Evolutionary conservation across 2,113 vertebrate genomes (phyloP), one percentile per base, ranked within the genome.

Genomic region (Montifringilla adamsi): DNA sequence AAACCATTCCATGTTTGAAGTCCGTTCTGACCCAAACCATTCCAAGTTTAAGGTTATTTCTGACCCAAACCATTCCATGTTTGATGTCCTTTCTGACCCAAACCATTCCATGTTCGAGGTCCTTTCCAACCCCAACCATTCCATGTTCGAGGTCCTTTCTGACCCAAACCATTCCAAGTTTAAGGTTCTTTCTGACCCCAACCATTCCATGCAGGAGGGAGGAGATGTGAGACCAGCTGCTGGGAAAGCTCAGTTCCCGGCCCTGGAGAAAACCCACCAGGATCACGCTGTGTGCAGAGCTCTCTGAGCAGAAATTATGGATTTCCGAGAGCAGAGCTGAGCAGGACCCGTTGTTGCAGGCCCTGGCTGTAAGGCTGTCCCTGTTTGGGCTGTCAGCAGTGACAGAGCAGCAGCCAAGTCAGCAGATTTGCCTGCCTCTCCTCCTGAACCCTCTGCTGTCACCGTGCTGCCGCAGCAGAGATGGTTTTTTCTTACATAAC

Each of bases 391-490:
- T 43, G 52, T 87, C 84, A 44, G 93, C 23, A 28, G 81, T 39
- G 74, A 66, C 70, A 58, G 74, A 60, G 41, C 49, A 96, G 66
- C 43, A 94, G 95, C 90, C 62, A 39, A 91, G 77, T 63, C 81
- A 94, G 94, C 95, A 96, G 82, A 77, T 95, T 59, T 72, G 53
- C 73, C 92, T 67, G 84, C 81, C 92, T 56, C 28, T 87, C 7
- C 35, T 82, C 82, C n/a, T 16, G 56, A 23, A 35, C n/a, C n/a
- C 56, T 23, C 33, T 49, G 93, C 83, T 91, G 20, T 84, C n/a
- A 8, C 20, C 1, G 9, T 12, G 66, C 86, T 76, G 76, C 92
- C 1, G 3, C 31, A 63, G 89, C 95, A 78, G 49, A 19, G 60
- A 41, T 8, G 4, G 3, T 17, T 94, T 87, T 94, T 87, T 15